These are phyloP conservation scores for Micromys minutus DNA, from an alignment of 2,113 vertebrate species.

Conservation along the genomic window DNA sequence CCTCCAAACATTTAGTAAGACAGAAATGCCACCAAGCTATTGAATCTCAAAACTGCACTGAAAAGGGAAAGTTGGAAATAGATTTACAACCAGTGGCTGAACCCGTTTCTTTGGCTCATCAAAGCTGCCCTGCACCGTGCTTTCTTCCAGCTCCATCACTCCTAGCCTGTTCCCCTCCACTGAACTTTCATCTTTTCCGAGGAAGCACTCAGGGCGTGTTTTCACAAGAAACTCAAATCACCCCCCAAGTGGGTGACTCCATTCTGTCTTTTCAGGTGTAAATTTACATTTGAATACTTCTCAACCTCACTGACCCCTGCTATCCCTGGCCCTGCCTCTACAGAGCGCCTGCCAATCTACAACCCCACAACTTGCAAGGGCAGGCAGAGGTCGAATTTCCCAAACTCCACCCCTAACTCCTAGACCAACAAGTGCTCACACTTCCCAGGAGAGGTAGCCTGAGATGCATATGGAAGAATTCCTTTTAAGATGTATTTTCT, in stretches of 20 bases:
- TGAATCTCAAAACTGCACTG: conserved; percentile 22
- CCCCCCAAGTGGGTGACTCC: conserved; percentile 59
- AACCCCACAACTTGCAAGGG: background rate
- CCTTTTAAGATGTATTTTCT: conserved; percentile 7
- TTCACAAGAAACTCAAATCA: conserved; percentile 66
- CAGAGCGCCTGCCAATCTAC: conserved; percentile 13
- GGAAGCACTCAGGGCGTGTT: conserved; percentile 45
- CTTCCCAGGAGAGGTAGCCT: background rate
- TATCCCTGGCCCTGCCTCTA: background rate
- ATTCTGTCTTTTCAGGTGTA: conserved; percentile 79
- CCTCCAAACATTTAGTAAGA: conserved; percentile 54
- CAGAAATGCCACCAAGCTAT: background rate
- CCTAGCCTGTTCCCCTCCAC: background rate
- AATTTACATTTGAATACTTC: conserved; percentile 80
- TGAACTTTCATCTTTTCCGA: conserved; percentile 64
- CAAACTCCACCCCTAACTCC: background rate
- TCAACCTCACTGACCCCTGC: conserved; percentile 68
- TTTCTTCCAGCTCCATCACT: conserved; percentile 20
- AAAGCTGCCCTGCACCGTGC: background rate
- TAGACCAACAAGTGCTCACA: background rate
- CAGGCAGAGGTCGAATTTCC: conserved; percentile 42
- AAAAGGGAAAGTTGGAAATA: conserved; percentile 38
- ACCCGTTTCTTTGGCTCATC: conserved; percentile 27
- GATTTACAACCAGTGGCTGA: conserved; percentile 57
- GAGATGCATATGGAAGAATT: conserved; percentile 5